These are phyloP conservation scores for Oenanthe melanoleuca DNA, from an alignment of 2,113 vertebrate genomes.

Conservation along the genomic window DNA sequence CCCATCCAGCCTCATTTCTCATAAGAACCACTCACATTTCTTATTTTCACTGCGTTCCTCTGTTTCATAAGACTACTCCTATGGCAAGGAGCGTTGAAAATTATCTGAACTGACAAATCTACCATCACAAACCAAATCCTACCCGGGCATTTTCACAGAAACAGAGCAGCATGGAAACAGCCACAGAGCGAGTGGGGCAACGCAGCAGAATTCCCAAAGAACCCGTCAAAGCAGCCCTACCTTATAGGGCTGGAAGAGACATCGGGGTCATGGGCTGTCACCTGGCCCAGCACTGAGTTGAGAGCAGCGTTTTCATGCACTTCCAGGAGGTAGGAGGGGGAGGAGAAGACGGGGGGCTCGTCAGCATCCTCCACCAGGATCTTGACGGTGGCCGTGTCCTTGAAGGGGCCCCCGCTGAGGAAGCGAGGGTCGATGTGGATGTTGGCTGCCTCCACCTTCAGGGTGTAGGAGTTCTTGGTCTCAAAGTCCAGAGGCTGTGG, in stretches of 20 bases:
- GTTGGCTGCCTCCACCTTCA: conserved; percentile 95
- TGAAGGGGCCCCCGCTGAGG: conserved; percentile 85
- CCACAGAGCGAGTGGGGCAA: background rate
- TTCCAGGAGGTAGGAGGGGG: conserved; percentile 86
- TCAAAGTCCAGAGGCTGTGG: conserved; percentile 94
- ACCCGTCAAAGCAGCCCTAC: conserved; percentile 69
- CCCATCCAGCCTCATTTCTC: background rate
- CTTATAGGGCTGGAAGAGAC: conserved; percentile 86
- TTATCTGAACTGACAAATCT: background rate
- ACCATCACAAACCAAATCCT: background rate
- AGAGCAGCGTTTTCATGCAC: conserved; percentile 92
- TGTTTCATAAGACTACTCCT: background rate
- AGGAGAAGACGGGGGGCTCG: conserved; percentile 92
- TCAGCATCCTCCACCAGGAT: conserved; percentile 91
- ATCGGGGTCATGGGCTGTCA: conserved; percentile 91
- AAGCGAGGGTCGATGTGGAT: conserved; percentile 85
- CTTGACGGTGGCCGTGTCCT: conserved; percentile 92
- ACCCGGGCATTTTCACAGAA: background rate
- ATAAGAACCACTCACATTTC: background rate
- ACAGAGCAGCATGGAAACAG: background rate
- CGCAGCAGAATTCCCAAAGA: background rate
- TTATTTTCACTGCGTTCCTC: background rate
- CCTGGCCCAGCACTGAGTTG: conserved; percentile 89
- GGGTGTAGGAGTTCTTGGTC: conserved; percentile 88
- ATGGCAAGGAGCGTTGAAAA: background rate